Conservation (phyloP, 1,140 invertebrate species). For the Listronotus bonariensis region DNA sequence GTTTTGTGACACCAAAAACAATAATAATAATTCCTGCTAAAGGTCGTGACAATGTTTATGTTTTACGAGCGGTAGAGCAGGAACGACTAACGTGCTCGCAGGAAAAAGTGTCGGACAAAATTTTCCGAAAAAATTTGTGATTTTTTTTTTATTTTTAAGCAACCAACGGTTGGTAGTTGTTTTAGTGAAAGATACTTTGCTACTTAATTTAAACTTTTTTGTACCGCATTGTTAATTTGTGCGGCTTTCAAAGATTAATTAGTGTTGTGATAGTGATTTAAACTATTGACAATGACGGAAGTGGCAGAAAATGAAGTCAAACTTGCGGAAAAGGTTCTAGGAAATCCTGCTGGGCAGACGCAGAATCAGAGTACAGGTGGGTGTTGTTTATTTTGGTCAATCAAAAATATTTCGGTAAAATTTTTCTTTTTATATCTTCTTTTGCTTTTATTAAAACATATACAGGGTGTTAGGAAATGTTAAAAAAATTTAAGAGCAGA, state of each 20-base stretch:
- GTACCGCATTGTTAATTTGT: not conserved
- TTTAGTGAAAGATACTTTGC: too few species aligned
- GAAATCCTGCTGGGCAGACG: not conserved
- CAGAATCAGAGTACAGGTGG: constrained; percentile 13
- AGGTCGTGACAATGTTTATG: not conserved
- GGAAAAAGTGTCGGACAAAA: not conserved
- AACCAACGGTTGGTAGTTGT: too few species aligned
- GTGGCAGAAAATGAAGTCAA: constrained; percentile 15
- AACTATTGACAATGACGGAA: constrained; percentile 13
- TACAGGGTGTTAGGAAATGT: too few species aligned
- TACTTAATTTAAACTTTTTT: too few species aligned
- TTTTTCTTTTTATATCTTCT: too few species aligned
- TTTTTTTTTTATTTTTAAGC: too few species aligned
- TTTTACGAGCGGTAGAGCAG: not conserved
- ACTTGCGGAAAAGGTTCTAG: not conserved
- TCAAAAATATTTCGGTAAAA: too few species aligned
- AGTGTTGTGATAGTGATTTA: not conserved
- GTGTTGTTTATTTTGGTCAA: not conserved
- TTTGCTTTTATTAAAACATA: too few species aligned
- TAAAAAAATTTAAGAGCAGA: too few species aligned
- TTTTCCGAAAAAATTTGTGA: too few species aligned
- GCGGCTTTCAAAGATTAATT: not conserved
- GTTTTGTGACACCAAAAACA: too few species aligned
- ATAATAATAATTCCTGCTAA: too few species aligned
- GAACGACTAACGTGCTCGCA: not conserved